phyloP scores from a whole-genome alignment of 1,140 invertebrate genomes.

The Hermetia illucens region DNA sequence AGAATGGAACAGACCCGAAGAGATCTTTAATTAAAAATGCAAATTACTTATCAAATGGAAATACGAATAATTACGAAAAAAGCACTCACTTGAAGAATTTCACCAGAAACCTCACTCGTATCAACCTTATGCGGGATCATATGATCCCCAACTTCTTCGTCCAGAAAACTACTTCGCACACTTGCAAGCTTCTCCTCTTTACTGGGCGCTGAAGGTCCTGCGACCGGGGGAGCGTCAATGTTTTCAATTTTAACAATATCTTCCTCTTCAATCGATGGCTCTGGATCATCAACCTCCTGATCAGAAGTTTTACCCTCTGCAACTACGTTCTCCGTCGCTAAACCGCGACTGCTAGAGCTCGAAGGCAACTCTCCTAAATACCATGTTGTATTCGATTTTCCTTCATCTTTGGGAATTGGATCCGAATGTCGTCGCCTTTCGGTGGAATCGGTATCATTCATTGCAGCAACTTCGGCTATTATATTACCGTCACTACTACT shows the following conservation, averaged over 20 bases:
- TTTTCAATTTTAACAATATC: conserved; percentile 13
- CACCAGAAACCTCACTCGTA: conserved; percentile 38
- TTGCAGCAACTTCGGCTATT: too few species aligned
- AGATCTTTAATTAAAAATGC: conserved; percentile 28
- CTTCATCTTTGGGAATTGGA: too few species aligned
- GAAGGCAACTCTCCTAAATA: too few species aligned
- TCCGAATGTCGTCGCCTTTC: conserved; percentile 6
- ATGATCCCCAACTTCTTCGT: conserved; percentile 31
- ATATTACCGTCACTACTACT: too few species aligned
- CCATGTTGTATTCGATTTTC: too few species aligned
- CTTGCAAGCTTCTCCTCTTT: not conserved
- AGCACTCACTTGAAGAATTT: conserved; percentile 37
- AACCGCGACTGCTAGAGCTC: too few species aligned
- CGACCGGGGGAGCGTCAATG: conserved; percentile 22
- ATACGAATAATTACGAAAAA: conserved; percentile 3
- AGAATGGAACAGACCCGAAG: conserved; percentile 47
- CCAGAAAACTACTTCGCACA: too few species aligned
- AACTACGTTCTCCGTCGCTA: too few species aligned
- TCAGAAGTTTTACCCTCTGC: conserved; percentile 7
- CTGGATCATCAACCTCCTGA: conserved; percentile 7
- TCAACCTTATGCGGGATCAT: conserved; percentile 41
- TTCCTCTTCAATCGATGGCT: conserved; percentile 8
- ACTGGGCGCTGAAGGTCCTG: not conserved
- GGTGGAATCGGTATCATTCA: too few species aligned
- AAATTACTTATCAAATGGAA: too few species aligned